Base-by-base conservation (phyloP, 64 coral and sea anemone species). In the Cladopsammia gracilis region DNA sequence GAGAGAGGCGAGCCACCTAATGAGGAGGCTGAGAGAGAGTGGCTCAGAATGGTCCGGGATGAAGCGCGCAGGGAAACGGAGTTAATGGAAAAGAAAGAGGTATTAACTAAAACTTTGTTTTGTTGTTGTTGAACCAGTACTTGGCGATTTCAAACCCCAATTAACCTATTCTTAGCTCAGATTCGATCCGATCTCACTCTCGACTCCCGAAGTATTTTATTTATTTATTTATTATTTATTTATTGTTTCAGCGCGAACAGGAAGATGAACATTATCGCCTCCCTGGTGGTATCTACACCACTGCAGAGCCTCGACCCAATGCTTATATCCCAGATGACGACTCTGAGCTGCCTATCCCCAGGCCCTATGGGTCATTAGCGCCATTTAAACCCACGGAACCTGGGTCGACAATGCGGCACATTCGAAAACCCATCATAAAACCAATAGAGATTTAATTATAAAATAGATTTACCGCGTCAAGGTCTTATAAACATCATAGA, bases 271-370 rank as follows among this genome's bases (percentile, higher is more conserved):
- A 99, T 12, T 99, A 99, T 69, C 73, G 76, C 34, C 58, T 99
- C 11, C 94, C 94, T 46, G 94, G 98, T 20, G 98, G 92, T 22
- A 22, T 99, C 23, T 99, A 94, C 72, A 99, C 98, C 20, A 99
- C 98, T 61, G 98, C 98, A 22, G 98, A 99, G 58, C 98, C 98
- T 96, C 94, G 98, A 91, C 98, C 98, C 44, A 99, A 99, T 96
- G 98, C 98, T 9, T 99, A 99, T 83, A 99, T 99, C 51, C 98
- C 98, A 58, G 98, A 99, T 90, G 98, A 99, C 77, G 98, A 99
- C 89, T 62, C 94, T 3, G 98, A 99, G 23, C 64, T 99, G 44
- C 98, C 98, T 12, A 99, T 99, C 66, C 98, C 98, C 50, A 95
- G 98, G 53, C 98, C 98, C 56, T 99, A 99, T 71, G 98, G 98